These are phyloP conservation scores for Saturnia pavonia DNA, from an alignment of 2,888 invertebrate genomes.

Conservation along the genomic window DNA sequence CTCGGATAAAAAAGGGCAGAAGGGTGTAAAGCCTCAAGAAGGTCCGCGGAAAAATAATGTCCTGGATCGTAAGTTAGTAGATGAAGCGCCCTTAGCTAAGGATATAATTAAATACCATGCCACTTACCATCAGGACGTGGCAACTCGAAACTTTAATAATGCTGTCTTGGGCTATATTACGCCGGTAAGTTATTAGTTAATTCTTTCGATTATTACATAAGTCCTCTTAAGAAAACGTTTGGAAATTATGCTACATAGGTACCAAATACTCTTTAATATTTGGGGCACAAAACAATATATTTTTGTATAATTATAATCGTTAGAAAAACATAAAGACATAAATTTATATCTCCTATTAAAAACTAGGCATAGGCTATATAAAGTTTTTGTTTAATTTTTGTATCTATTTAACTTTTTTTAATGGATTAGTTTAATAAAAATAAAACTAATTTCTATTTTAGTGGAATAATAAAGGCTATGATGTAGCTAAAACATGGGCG, in stretches of 20 bases:
- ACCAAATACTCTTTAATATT: not conserved
- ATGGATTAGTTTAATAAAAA: not conserved
- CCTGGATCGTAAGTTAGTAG: slow-evolving; percentile 86
- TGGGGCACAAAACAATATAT: not conserved
- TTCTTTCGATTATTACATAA: not conserved
- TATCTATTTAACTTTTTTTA: not conserved
- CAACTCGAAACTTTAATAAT: slow-evolving; percentile 85
- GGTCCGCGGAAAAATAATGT: slow-evolving; percentile 85
- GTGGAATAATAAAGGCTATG: slow-evolving; percentile 98
- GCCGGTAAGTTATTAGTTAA: slow-evolving; percentile 79
- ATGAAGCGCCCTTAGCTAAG: slow-evolving; percentile 84
- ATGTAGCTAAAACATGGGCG: slow-evolving; percentile 94
- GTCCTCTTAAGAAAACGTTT: not conserved
- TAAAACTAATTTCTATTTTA: slow-evolving; percentile 61
- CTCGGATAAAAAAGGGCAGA: slow-evolving; percentile 70
- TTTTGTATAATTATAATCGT: not conserved
- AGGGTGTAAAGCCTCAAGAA: slow-evolving; percentile 72
- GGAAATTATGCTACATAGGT: not conserved
- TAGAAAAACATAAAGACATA: not conserved
- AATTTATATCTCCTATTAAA: not conserved
- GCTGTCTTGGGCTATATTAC: slow-evolving; percentile 95
- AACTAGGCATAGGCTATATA: not conserved
- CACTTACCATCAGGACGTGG: slow-evolving; percentile 87
- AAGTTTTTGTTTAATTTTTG: not conserved
- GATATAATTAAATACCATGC: slow-evolving; percentile 90